phyloP scores from a whole-genome alignment of 2,113 vertebrate genomes.

The Kryptolebias marmoratus region DNA sequence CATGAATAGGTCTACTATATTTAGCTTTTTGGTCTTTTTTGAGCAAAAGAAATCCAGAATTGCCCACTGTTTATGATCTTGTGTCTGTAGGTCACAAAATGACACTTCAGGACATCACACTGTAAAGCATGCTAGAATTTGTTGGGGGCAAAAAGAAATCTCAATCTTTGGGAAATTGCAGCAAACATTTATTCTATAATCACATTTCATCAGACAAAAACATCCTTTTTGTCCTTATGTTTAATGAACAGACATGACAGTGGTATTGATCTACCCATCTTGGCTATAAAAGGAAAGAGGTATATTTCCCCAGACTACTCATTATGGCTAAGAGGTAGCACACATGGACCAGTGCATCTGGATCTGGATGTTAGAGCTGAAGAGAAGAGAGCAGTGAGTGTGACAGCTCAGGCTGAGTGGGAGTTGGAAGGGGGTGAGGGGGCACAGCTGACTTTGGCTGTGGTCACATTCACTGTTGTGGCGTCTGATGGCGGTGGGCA shows the following conservation, averaged over 20 bases:
- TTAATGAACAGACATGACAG: not conserved
- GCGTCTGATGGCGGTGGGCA: slow-evolving; percentile 26
- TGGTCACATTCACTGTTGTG: slow-evolving; percentile 35
- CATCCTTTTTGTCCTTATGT: not conserved
- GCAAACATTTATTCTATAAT: not conserved
- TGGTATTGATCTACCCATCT: not conserved
- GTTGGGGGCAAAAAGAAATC: not conserved
- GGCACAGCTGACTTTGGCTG: slow-evolving; percentile 44
- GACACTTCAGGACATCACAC: not conserved
- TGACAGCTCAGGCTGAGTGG: slow-evolving; percentile 38
- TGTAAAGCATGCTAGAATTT: not conserved
- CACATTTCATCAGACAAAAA: not conserved
- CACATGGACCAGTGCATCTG: not conserved
- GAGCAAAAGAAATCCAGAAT: not conserved
- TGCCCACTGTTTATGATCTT: not conserved
- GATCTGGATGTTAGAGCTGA: slow-evolving; percentile 9
- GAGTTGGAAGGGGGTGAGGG: slow-evolving; percentile 16
- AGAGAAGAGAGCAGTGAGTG: slow-evolving; percentile 17
- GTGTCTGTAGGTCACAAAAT: too few species aligned
- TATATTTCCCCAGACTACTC: not conserved
- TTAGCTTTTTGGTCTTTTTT: not conserved
- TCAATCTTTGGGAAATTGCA: not conserved
- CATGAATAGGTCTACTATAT: not conserved
- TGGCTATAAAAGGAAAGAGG: not conserved
- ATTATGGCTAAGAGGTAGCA: not conserved